Base-by-base conservation (phyloP, 1,140 invertebrate species). In the Drosophila sulfurigaster region DNA sequence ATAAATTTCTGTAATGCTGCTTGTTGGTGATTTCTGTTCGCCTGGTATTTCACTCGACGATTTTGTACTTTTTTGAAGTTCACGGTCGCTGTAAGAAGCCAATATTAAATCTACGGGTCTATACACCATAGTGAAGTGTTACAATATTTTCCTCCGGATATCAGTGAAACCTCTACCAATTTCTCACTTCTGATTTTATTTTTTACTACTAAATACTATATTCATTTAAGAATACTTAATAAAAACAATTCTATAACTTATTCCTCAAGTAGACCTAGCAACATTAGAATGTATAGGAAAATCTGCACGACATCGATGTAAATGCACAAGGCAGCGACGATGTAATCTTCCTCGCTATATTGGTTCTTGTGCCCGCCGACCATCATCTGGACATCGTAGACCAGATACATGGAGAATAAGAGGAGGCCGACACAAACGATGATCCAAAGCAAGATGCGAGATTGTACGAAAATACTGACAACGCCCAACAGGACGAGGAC, bases 261-360 rank as follows among this genome's bases (percentile, higher is more conserved):
- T 41, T 57, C 35, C 1, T 57, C 54, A 20, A 57, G 7, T n/a
- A 57, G 32, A 35, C 54, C 54, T 16, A 57, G 35, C 16, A 57
- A 10, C 16, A 41, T 41, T 7, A 57, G 32, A 15, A 57, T 57
- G 3, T 20, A 25, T 3, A 57, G 32, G 16, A 51, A 30, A 1
- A 74, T 5, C 3, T 59, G 48, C 4, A 79, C 10, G 3, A 5
- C 15, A 0, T 57, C 35, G 16, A 57, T 68, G 4, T 59, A 59
- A 3, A 43, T 10, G 4, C 30, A 38, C 1, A 79, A 7, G 13
- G 76, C 78, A 11, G 38, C 28, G 1, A 75, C 15, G 4, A 80
- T 5, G 49, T 80, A 13, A 7, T 16, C 20, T 15, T 45, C 41
- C 41, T 59, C 57, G 57, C 5, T n/a, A 5, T 59, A 59, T 13